Evolutionary conservation across 1,140 invertebrate genomes (phyloP).

Genomic region (Drosophila yakuba): DNA sequence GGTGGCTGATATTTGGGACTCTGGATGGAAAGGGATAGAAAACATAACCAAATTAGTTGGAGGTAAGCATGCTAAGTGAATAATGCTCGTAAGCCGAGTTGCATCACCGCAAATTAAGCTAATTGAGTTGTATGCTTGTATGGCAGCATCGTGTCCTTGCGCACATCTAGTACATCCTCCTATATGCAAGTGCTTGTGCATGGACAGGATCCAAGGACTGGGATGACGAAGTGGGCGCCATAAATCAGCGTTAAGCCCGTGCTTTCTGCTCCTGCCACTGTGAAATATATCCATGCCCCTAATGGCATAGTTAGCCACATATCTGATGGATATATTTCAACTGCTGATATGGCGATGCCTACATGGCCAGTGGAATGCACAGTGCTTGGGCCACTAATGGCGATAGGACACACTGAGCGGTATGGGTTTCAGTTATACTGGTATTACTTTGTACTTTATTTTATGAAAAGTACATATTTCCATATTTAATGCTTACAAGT

Average conservation of each 20-base stretch:
- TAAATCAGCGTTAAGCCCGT: constrained; percentile 7
- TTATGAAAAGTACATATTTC: background rate
- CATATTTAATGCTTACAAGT: no score
- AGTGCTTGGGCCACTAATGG: background rate
- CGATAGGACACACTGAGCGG: background rate
- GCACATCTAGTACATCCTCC: no score
- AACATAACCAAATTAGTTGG: background rate
- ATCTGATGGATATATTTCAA: constrained; percentile 2
- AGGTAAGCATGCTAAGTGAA: constrained; percentile 3
- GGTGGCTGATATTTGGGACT: constrained; percentile 87
- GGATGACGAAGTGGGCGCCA: constrained; percentile 2
- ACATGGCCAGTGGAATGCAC: background rate
- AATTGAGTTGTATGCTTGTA: constrained; percentile 38
- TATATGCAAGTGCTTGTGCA: background rate
- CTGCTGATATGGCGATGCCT: background rate
- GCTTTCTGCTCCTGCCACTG: background rate
- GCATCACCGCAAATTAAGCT: constrained; percentile 56
- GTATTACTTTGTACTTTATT: background rate
- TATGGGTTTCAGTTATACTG: no score
- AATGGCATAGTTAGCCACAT: background rate
- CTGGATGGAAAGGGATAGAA: constrained; percentile 44
- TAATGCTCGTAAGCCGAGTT: constrained; percentile 4
- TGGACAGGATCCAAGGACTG: background rate
- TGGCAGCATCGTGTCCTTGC: background rate
- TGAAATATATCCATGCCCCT: background rate